A percentile compares a stretch with the other conserved stretches of the same genome.
Evolutionary conservation across 2,888 invertebrate genomes (phyloP).

Genomic region (Cotesia congregata): DNA sequence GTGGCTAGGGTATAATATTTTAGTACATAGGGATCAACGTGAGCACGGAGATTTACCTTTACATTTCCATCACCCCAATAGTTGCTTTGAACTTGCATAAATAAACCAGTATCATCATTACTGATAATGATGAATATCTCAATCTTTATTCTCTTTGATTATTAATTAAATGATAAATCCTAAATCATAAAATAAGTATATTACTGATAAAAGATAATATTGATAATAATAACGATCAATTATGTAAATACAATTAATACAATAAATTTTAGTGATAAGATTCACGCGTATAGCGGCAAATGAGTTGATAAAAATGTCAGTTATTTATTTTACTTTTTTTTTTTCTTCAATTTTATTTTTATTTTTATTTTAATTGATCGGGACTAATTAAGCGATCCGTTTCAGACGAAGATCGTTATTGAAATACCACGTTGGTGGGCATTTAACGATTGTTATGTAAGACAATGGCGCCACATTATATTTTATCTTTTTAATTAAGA

Average conservation of each 20-base stretch:
- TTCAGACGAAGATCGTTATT: neutral
- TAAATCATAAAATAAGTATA: neutral
- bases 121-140: neutral
- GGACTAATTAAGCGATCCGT: conserved; percentile 27
- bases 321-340: conserved; percentile 3
- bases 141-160: neutral
- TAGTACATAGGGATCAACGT: conserved; percentile 20
- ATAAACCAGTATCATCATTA: neutral
- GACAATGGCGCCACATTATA: conserved; percentile 12
- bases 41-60: neutral
- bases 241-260: neutral
- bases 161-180: neutral
- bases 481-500: neutral
- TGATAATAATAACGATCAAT: conserved; percentile 3
- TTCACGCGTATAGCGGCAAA: conserved; percentile 20
- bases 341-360: neutral
- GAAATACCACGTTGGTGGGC: conserved; percentile 22
- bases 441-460: conserved; percentile 8
- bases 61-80: neutral
- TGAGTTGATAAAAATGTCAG: conserved; percentile 24
- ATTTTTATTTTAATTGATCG: conserved; percentile 34
- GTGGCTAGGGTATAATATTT: neutral
- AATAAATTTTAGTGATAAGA: conserved; percentile 26
- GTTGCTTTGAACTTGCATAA: conserved; percentile 18
- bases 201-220: neutral